A percentile compares a stretch with the other conserved stretches of the same genome.
These are phyloP conservation scores for Geotrupes spiniger DNA, from an alignment of 2,888 invertebrate species.

Conservation along the genomic window DNA sequence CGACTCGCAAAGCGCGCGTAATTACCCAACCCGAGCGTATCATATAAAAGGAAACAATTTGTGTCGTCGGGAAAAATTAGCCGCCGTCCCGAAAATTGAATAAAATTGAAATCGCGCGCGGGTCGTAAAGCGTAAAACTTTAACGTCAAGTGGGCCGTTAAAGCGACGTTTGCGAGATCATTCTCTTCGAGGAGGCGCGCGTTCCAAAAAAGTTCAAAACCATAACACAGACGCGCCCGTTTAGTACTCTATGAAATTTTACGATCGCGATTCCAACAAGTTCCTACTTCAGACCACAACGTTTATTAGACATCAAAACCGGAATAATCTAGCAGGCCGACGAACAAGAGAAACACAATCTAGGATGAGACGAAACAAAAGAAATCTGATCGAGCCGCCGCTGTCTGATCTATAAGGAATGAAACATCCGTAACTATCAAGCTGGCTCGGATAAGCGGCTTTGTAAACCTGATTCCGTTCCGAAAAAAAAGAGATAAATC, in stretches of 20 bases:
- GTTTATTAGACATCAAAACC: too few species aligned
- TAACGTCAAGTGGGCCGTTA: slow-evolving; percentile 32
- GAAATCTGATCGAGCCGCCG: too few species aligned
- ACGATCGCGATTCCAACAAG: slow-evolving; percentile 44
- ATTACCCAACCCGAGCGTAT: too few species aligned
- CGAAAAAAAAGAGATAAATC: too few species aligned
- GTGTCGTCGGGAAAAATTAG: slow-evolving; percentile 6
- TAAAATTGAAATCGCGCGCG: slow-evolving; percentile 10
- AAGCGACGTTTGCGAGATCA: slow-evolving; percentile 33
- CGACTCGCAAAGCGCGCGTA: slow-evolving; percentile 9
- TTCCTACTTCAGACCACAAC: slow-evolving; percentile 40
- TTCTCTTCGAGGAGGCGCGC: slow-evolving; percentile 10
- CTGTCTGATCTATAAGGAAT: too few species aligned
- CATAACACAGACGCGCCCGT: slow-evolving; percentile 33
- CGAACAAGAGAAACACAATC: too few species aligned
- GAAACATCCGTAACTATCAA: too few species aligned
- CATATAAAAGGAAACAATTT: slow-evolving; percentile 11
- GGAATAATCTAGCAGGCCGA: too few species aligned
- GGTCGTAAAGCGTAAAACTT: slow-evolving; percentile 8
- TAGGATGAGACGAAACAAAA: too few species aligned
- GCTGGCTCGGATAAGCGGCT: too few species aligned
- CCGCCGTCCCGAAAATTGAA: too few species aligned
- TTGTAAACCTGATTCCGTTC: too few species aligned
- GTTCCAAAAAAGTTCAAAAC: slow-evolving; percentile 36
- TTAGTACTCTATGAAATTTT: slow-evolving; percentile 49